Evolutionary conservation across 2,113 vertebrate species (phyloP).

Genomic region (Alectura lathami): DNA sequence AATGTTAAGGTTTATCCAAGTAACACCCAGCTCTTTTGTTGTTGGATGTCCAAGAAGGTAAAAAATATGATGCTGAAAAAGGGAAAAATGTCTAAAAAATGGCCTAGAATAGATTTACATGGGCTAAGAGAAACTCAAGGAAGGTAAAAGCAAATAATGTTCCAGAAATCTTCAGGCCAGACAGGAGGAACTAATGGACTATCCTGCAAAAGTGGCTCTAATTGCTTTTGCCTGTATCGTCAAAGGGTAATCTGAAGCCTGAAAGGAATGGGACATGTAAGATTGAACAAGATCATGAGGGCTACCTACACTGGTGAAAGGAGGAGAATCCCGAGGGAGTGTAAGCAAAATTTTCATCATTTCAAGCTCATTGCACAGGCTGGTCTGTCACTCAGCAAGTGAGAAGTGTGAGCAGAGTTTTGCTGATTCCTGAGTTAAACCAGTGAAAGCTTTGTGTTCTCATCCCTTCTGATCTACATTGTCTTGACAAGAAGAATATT

Average conservation of each 20-base stretch:
- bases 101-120: background rate
- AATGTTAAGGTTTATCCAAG: background rate
- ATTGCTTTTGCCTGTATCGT: background rate
- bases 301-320: background rate
- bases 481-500: background rate
- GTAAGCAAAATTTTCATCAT: background rate
- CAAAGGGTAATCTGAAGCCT: background rate
- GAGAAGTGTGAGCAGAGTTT: background rate
- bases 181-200: background rate
- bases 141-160: background rate
- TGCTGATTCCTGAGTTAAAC: background rate
- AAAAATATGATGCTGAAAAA: background rate
- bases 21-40: background rate
- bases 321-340: background rate
- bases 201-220: background rate
- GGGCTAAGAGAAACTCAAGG: background rate
- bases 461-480: background rate
- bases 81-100: background rate
- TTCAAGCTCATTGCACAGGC: background rate
- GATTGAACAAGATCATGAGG: background rate
- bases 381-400: background rate
- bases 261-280: background rate
- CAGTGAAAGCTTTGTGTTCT: background rate
- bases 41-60: background rate
- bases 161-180: background rate